phyloP scores from a whole-genome alignment of 2,888 invertebrate species.

The Orthosia gracilis region DNA sequence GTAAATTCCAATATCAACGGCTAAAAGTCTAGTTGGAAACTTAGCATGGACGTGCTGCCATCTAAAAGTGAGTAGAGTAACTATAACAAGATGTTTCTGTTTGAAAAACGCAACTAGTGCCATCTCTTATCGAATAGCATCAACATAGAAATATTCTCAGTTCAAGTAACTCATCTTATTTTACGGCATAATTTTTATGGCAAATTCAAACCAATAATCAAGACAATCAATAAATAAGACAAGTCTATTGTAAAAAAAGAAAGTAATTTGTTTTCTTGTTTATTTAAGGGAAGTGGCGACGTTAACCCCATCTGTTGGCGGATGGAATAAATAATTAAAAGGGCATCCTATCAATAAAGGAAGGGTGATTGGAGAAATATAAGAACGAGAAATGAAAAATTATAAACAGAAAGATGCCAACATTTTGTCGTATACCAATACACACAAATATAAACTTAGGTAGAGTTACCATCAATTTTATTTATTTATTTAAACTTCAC shows the following conservation, averaged over 20 bases:
- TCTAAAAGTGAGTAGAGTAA: slow-evolving; percentile 58
- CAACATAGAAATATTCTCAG: neutral
- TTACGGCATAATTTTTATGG: rapidly evolving
- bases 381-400: neutral
- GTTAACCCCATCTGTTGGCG: slow-evolving; percentile 33
- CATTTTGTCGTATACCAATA: no score
- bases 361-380: neutral
- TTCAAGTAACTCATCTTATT: no score
- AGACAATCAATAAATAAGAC: rapidly evolving
- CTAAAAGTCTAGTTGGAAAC: slow-evolving; percentile 9
- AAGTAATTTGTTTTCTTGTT: neutral
- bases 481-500: no score
- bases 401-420: no score
- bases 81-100: slow-evolving; percentile 40
- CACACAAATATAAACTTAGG: no score
- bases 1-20: neutral
- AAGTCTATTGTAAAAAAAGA: neutral
- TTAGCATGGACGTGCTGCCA: slow-evolving; percentile 39
- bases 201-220: rapidly evolving
- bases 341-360: rapidly evolving
- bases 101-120: slow-evolving; percentile 24
- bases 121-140: slow-evolving; percentile 63
- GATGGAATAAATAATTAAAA: slow-evolving; percentile 2
- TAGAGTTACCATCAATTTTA: no score
- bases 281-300: rapidly evolving